Base-by-base conservation (phyloP, 2,113 vertebrate species). In the Hoplias malabaricus region DNA sequence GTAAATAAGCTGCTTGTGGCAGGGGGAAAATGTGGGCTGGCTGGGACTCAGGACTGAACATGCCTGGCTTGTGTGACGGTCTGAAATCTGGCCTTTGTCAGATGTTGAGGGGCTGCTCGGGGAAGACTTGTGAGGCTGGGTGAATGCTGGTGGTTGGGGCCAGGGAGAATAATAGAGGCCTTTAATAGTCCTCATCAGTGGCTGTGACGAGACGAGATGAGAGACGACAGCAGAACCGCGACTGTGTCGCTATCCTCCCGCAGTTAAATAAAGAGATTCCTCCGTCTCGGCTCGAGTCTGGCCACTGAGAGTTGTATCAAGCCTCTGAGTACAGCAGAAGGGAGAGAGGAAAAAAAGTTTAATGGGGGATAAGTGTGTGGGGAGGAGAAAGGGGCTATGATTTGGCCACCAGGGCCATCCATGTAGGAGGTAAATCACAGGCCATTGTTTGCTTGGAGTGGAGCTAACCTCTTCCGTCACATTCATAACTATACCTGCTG, bases 371-470 rank as follows among this genome's bases (percentile, higher is more conserved):
- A 87, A 84, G 82, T 85, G 83, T 69, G 80, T 50, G 54, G 68
- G 16, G 50, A 2, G 7, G 27, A 19, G 23, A 54, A 46, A 84
- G 85, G 43, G 73, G 83, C 75, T 72, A 73, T 56, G 83, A 87
- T 83, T 82, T 86, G 86, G 85, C 89, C 88, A 90, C 87, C 85
- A 82, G 62, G 84, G 69, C 78, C 78, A 80, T 88, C 90, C 34
- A 81, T 74, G 86, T 88, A 88, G 90, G 90, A 89, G 91, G 89
- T 82, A 89, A 21, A 5, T 81, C 84, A 85, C 85, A 78, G 84
- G 59, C 81, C 82, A 86, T 78, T 75, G 83, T 86, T 84, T 83
- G 81, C 85, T 88, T 82, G 79, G 82, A 21, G 25, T 38, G 63
- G 21, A 53, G 66, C 73, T 40, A 67, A 40, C 67, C 46, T 36